Base-by-base conservation (phyloP, 1,140 invertebrate species). In the Meloidogyne hapla region DNA sequence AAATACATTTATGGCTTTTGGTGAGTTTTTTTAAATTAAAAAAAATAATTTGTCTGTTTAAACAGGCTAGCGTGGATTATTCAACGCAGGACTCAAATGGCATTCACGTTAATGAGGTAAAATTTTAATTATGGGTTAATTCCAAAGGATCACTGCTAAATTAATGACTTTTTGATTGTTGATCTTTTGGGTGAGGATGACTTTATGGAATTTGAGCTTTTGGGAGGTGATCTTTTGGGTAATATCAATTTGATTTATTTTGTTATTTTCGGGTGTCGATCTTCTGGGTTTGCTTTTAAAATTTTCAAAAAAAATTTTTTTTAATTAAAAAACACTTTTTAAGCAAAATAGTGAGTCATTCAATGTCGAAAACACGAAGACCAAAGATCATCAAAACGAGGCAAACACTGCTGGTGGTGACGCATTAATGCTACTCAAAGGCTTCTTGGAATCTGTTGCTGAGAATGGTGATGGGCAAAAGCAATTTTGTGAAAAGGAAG, bases 1-100 rank as follows among this genome's bases (percentile, higher is more conserved):
- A 75, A 69, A 69, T 56, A 33, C 74, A 75, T 69, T 26, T 69
- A 62, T 75, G 74, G 74, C 71, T 75, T 21, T 74, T 75, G 69
- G 69, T 74, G 26, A 38, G 23, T 61, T 48, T 71, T 56, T 56
- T 5, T 5, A 33, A 21, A 74, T 25, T 75, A 15, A 26, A 75
- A 33, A n/a, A 26, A n/a, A 28, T 26, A 12, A 28, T 40, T 1
- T 15, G 28, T 33, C 1, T 26, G 18, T 40, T 68, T 67, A 13
- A 45, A 26, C 64, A 75, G 74, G 25, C 42, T 6, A 75, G 69
- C 21, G 45, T 75, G 15, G 71, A 75, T 21, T 75, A 67, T 45
- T 75, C 64, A 10, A 63, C 69, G 1, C 48, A 69, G 64, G 18
- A 10, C 25, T 8, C 56, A n/a, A 40, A 74, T 8, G 1, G 2